These are phyloP conservation scores for Pogonomyrmex barbatus DNA, from an alignment of 1,140 invertebrate genomes.

Conservation along the genomic window DNA sequence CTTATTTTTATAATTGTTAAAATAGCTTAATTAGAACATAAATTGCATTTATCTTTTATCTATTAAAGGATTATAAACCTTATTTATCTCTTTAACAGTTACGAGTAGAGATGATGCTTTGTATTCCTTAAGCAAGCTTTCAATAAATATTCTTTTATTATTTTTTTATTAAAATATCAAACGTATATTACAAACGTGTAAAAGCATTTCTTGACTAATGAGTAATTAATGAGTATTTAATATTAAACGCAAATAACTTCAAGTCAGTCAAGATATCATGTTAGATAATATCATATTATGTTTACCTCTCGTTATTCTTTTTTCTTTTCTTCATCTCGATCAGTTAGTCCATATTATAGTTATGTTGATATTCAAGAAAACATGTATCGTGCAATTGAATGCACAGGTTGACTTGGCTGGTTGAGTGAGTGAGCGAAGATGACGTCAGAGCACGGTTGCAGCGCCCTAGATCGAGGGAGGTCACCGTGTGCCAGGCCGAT, in stretches of 20 bases:
- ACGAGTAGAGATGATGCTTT: not conserved
- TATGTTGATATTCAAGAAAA: conserved; percentile 61
- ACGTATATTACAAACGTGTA: not conserved
- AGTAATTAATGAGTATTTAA: not conserved
- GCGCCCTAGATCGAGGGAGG: conserved; percentile 86
- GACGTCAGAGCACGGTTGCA: conserved; percentile 86
- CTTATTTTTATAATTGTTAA: conserved; percentile 9
- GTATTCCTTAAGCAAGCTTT: not conserved
- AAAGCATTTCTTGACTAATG: not conserved
- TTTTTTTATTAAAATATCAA: conserved; percentile 1
- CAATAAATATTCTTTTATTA: not conserved
- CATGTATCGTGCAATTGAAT: conserved; percentile 68
- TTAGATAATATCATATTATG: not conserved
- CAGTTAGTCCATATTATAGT: conserved; percentile 1
- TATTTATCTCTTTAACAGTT: not conserved
- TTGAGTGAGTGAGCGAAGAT: conserved; percentile 75
- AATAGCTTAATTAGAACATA: not conserved
- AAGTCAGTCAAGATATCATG: conserved; percentile 6
- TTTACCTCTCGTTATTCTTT: not conserved
- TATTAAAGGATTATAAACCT: not conserved
- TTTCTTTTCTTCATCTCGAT: conserved; percentile 48
- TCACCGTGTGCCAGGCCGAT: conserved; percentile 86
- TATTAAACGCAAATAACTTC: not conserved
- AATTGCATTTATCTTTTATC: not conserved
- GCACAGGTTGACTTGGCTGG: conserved; percentile 82